Percentiles rank a stretch among this genome's conserved stretches.
Evolutionary conservation across 92 coral and sea anemone species (phyloP).

Genomic region (Phenganax subtilis): DNA sequence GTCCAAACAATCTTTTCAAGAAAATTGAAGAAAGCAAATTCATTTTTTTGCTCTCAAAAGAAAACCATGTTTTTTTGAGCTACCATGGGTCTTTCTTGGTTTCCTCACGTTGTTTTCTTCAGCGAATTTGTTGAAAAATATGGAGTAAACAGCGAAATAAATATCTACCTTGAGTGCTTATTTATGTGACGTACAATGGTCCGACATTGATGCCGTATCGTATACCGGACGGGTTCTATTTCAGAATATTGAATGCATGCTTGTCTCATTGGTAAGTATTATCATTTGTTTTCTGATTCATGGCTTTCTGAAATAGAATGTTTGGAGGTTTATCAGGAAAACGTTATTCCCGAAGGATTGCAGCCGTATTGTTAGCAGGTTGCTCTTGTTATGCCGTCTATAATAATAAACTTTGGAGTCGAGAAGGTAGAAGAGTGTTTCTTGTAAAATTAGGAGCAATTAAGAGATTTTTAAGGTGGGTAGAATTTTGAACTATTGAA

Average conservation of each 20-base stretch:
- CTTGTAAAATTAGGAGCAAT: conserved; percentile 69
- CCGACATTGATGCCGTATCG: not conserved
- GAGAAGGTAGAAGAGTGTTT: conserved; percentile 62
- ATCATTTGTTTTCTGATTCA: too few species aligned
- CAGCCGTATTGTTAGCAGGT: not conserved
- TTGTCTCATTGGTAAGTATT: too few species aligned
- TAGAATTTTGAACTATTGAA: not conserved
- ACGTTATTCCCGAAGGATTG: not conserved
- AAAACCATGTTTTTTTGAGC: too few species aligned
- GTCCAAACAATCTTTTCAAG: too few species aligned
- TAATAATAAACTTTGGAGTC: conserved; percentile 61
- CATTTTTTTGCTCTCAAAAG: too few species aligned
- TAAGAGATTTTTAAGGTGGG: conserved; percentile 82
- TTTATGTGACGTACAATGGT: not conserved
- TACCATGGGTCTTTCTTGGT: too few species aligned
- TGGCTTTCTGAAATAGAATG: not conserved
- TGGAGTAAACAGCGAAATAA: not conserved
- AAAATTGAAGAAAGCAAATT: too few species aligned
- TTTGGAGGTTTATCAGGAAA: not conserved
- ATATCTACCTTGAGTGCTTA: not conserved
- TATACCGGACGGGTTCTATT: too few species aligned
- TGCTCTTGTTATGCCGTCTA: not conserved
- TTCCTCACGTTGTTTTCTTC: too few species aligned
- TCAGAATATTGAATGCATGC: too few species aligned
- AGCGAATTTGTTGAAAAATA: not conserved